Conservation (phyloP, 2,888 invertebrate genomes). For the Neocrepidodera transversa region DNA sequence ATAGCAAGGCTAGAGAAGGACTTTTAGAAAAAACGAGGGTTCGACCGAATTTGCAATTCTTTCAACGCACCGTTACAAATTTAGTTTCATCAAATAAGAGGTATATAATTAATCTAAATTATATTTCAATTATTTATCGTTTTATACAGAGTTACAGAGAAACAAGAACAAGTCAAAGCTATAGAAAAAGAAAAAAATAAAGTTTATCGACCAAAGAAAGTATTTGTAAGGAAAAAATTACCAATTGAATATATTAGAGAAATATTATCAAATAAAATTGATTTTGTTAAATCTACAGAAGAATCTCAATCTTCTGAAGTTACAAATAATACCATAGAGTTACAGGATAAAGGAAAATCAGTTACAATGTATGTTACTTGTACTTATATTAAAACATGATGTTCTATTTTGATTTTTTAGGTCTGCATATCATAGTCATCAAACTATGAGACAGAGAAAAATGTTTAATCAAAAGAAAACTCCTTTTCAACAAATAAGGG, state of each 20-base stretch:
- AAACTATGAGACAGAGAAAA: neutral
- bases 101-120: conserved; percentile 30
- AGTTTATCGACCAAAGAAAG: conserved; percentile 12
- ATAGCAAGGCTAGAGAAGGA: conserved; percentile 43
- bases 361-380: conserved; percentile 4
- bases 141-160: conserved; percentile 27
- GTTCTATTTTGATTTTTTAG: too few species aligned
- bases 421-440: neutral
- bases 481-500: conserved; percentile 17
- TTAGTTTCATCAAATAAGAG: conserved; percentile 43
- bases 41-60: conserved; percentile 45
- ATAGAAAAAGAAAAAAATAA: conserved; percentile 24
- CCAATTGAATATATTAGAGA: conserved; percentile 31
- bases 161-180: conserved; percentile 17
- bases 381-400: too few species aligned
- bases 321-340: neutral
- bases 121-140: too few species aligned
- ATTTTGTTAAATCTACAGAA: conserved; percentile 33
- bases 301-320: neutral
- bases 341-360: neutral
- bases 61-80: conserved; percentile 44
- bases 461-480: conserved; percentile 3
- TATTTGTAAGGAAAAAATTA: conserved; percentile 19
- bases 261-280: conserved; percentile 30
- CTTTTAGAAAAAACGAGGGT: conserved; percentile 38